These are phyloP conservation scores for Macrophya annulata DNA, from an alignment of 2,888 invertebrate species.

Conservation along the genomic window DNA sequence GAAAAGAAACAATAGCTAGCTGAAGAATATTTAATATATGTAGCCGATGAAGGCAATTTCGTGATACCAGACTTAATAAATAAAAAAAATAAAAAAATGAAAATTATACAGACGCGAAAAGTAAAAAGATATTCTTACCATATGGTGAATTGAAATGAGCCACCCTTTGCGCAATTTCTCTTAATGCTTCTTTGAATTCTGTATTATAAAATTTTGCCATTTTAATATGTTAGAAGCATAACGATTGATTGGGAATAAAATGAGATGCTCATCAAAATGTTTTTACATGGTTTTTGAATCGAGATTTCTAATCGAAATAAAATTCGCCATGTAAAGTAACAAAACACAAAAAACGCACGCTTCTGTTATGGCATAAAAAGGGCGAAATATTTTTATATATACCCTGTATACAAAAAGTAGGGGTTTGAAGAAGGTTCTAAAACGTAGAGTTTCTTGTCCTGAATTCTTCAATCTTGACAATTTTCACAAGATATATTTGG, in stretches of 20 bases:
- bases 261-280: background rate
- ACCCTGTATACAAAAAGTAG: background rate
- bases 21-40: background rate
- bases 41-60: background rate
- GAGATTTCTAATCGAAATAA: conserved; percentile 24
- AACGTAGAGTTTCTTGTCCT: background rate
- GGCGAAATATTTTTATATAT: conserved; percentile 12
- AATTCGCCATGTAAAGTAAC: conserved; percentile 1
- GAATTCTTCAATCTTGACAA: background rate
- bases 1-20: background rate
- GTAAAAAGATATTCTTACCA: conserved; percentile 62
- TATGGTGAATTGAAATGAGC: conserved; percentile 67
- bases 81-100: background rate
- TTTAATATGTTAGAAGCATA: background rate
- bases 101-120: background rate
- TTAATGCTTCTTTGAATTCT: conserved; percentile 70
- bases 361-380: background rate
- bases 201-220: conserved; percentile 69
- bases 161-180: conserved; percentile 69
- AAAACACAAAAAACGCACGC: conserved; percentile 30
- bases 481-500: background rate
- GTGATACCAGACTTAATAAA: background rate
- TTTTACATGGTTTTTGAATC: background rate
- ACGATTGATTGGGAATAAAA: background rate
- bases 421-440: background rate